These are phyloP conservation scores for Diplodus sargus DNA, from an alignment of 2,797 vertebrate species.

Conservation along the genomic window DNA sequence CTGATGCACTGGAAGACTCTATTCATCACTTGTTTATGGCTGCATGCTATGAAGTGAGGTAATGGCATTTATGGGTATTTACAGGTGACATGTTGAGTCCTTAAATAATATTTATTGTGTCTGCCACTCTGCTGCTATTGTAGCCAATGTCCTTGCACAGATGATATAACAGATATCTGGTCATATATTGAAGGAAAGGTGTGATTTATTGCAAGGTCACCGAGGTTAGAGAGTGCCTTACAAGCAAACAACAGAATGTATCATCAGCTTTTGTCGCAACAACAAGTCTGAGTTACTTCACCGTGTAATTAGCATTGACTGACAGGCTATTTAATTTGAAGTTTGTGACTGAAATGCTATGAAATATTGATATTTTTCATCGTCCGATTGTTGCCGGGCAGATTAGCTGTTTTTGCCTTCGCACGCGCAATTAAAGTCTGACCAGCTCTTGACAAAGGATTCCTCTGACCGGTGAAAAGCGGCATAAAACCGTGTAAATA, in stretches of 20 bases:
- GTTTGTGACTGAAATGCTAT: slow-evolving; percentile 63
- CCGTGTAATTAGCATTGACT: slow-evolving; percentile 64
- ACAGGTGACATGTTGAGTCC: slow-evolving; percentile 82
- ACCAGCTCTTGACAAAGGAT: slow-evolving; percentile 89
- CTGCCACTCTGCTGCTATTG: slow-evolving; percentile 77
- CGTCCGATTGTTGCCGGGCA: slow-evolving; percentile 89
- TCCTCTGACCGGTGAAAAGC: slow-evolving; percentile 86
- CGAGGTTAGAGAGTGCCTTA: slow-evolving; percentile 86
- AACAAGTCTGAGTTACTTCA: slow-evolving; percentile 55
- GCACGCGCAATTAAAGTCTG: slow-evolving; percentile 87
- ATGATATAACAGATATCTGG: slow-evolving; percentile 76
- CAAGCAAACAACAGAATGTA: slow-evolving; percentile 77
- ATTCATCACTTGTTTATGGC: slow-evolving; percentile 96
- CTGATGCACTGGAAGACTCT: slow-evolving; percentile 93
- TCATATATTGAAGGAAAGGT: slow-evolving; percentile 68
- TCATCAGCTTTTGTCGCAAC: slow-evolving; percentile 50
- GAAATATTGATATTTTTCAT: slow-evolving; percentile 68
- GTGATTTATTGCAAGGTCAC: slow-evolving; percentile 73
- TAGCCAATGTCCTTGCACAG: slow-evolving; percentile 77
- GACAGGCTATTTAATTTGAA: slow-evolving; percentile 61
- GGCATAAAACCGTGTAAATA: slow-evolving; percentile 93
- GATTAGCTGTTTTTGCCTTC: slow-evolving; percentile 88
- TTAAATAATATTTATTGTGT: slow-evolving; percentile 83
- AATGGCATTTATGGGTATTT: slow-evolving; percentile 86
- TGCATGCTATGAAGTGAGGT: slow-evolving; percentile 85